These are phyloP conservation scores for Centropus unirufus DNA, from an alignment of 2,113 vertebrate species.

Conservation along the genomic window DNA sequence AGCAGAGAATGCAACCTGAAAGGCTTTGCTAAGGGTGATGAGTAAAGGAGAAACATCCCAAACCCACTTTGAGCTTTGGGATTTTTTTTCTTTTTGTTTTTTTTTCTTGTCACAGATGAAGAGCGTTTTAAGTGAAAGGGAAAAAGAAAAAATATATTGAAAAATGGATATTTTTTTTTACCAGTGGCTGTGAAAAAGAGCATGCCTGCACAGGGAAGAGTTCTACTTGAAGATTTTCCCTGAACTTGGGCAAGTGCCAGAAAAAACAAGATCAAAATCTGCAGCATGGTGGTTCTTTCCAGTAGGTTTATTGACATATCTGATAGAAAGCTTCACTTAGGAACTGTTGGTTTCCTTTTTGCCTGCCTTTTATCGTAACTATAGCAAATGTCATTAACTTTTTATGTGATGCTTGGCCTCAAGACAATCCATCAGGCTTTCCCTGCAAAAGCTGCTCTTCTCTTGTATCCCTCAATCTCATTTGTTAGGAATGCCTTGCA, in stretches of 20 bases:
- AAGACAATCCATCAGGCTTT: background rate
- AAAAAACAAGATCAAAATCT: background rate
- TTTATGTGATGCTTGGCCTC: background rate
- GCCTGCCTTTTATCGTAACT: background rate
- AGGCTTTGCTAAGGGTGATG: background rate
- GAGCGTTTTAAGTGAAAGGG: background rate
- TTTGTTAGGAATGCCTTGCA: background rate
- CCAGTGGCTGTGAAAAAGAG: background rate
- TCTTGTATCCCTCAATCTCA: background rate
- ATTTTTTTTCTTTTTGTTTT: background rate
- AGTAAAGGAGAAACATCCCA: background rate
- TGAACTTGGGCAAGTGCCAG: background rate
- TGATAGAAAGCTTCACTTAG: background rate
- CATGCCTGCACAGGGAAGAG: background rate
- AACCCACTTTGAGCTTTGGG: background rate
- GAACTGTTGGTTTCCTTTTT: background rate
- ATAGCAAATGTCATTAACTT: background rate
- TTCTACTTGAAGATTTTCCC: background rate
- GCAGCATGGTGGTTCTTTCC: background rate
- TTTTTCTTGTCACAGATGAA: background rate
- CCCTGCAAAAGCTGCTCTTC: background rate
- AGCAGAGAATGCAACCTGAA: background rate
- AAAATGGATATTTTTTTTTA: background rate
- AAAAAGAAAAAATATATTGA: background rate
- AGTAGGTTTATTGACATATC: background rate